Percentiles rank a stretch among this genome's conserved stretches.
phyloP scores from a whole-genome alignment of 2,797 vertebrate genomes.

The Myripristis jacobus region DNA sequence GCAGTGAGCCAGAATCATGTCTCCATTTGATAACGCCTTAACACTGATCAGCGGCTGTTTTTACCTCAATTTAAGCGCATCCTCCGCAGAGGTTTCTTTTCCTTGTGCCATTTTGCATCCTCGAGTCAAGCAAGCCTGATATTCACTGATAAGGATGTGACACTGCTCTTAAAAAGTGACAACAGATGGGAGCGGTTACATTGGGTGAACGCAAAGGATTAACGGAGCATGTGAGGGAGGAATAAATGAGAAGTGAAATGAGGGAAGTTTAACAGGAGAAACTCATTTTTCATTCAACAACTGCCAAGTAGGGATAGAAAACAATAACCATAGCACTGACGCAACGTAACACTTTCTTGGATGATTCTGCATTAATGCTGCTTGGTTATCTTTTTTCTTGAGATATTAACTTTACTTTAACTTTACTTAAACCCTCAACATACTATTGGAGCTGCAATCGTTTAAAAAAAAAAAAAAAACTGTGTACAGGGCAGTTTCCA shows the following conservation, averaged over 20 bases:
- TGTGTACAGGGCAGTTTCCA: background rate
- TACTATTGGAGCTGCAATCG: background rate
- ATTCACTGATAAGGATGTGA: constrained; percentile 4
- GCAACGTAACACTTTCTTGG: too few relatives aligned
- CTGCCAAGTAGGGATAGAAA: background rate
- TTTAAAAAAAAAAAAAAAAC: too few relatives aligned
- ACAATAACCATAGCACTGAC: too few relatives aligned
- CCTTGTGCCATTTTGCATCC: background rate
- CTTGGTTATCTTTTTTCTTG: too few relatives aligned
- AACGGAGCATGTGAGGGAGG: background rate
- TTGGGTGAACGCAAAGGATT: background rate
- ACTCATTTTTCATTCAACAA: background rate
- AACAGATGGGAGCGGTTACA: background rate
- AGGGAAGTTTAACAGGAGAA: background rate
- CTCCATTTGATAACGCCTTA: background rate
- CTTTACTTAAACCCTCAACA: background rate
- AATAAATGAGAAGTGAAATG: background rate
- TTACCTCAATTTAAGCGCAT: background rate
- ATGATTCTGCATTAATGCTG: too few relatives aligned
- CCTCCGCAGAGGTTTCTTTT: background rate
- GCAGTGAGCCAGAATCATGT: constrained; percentile 13
- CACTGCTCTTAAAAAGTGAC: background rate
- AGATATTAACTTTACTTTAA: too few relatives aligned
- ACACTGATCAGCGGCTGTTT: background rate
- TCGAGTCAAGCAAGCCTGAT: background rate